Base-by-base conservation (phyloP, 2,888 invertebrate species). In the Amiota minor region DNA sequence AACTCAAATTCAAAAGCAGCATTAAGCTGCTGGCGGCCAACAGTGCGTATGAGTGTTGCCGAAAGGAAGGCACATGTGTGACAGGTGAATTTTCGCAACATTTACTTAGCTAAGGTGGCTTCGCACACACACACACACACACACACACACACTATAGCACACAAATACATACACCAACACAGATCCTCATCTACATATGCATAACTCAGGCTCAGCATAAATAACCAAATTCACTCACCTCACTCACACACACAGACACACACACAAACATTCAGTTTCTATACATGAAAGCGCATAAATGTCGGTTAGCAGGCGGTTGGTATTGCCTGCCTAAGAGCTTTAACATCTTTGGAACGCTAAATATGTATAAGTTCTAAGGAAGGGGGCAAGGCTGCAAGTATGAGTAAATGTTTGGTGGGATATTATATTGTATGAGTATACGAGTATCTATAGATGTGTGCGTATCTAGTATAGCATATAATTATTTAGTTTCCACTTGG, bases 121-220 rank as follows among this genome's bases (percentile, higher is more conserved):
- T 76, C 85, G 82, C 81, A 83, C 84, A 81, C 84, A 77, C 8
- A 55, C 82, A 82, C 81, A 56, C 50, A 56, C 55, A 56, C n/a
- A n/a, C n/a, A n/a, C n/a, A n/a, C n/a, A n/a, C n/a, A n/a, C n/a
- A n/a, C n/a, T n/a, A n/a, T n/a, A n/a, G n/a, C 16, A 56, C 55
- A 20, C 59, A 16, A 12, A 18, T 4, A 10, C 16, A 56, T 6
- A 18, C 10, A 16, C 16, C 16, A 11, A 20, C 12, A 16, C 9
- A 59, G 16, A 20, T 2, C 20, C 8, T n/a, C 35, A 35, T 35
- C 35, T 35, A 35, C 35, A 76, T 80, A 82, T 78, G 82, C 82
- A 85, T 85, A 85, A 85, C 84, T 84, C 80, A 80, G 78, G 82
- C 84, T 81, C 77, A 78, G 82, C 82, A 85, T 85, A 83, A 85